Percentiles rank a stretch among this genome's conserved stretches.
phyloP scores from a whole-genome alignment of 2,113 vertebrate genomes.

The Psilopsiagon aurifrons region DNA sequence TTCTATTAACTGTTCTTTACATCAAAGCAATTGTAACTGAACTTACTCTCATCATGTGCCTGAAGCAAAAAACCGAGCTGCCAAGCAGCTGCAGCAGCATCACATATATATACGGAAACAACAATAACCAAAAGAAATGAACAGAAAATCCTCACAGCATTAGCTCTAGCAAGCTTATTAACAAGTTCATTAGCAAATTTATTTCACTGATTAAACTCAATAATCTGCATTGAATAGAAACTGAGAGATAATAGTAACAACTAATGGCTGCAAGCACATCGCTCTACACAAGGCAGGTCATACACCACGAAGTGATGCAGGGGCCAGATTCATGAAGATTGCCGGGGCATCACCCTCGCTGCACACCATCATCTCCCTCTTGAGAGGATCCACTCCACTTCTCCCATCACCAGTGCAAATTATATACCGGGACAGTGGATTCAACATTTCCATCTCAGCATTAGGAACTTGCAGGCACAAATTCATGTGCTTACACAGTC shows the following conservation, averaged over 20 bases:
- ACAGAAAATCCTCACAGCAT: not conserved
- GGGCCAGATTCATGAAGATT: accelerated
- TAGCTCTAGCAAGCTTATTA: not conserved
- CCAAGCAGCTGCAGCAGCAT: not conserved
- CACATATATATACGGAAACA: not conserved
- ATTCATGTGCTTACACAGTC: accelerated
- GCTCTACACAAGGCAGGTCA: accelerated
- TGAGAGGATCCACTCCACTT: too few relatives aligned
- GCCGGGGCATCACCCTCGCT: accelerated
- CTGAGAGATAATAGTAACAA: accelerated
- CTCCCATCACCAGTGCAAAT: not conserved
- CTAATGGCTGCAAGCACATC: not conserved
- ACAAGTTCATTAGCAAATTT: constrained; percentile 1
- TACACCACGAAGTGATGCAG: accelerated
- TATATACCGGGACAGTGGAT: accelerated
- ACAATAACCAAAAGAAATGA: not conserved
- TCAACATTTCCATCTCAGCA: not conserved
- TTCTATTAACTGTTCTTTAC: not conserved
- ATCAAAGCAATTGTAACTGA: not conserved
- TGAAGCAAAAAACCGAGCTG: not conserved
- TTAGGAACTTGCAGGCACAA: accelerated
- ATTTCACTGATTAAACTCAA: not conserved
- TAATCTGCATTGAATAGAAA: not conserved
- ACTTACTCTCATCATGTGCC: not conserved
- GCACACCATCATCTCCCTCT: not conserved